phyloP scores from a whole-genome alignment of 2,888 invertebrate species.

The Autographa pulchrina region DNA sequence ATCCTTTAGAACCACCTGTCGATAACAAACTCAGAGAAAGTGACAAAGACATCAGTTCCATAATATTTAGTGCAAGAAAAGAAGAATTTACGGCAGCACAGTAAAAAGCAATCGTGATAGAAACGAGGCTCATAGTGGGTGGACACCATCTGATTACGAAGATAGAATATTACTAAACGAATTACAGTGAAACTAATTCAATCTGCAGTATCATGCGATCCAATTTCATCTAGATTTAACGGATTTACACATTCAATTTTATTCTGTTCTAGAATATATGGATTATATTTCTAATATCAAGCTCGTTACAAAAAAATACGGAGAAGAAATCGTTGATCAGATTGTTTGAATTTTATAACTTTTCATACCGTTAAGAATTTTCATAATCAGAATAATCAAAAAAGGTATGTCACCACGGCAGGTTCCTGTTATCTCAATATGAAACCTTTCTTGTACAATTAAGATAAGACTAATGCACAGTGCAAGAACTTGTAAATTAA shows the following conservation, averaged over 20 bases:
- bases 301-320: not conserved
- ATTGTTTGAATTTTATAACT: not conserved
- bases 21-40: constrained; percentile 18
- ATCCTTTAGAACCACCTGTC: not conserved
- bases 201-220: constrained; percentile 32
- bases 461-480: constrained; percentile 65
- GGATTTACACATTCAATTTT: constrained; percentile 35
- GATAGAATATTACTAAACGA: constrained; percentile 37
- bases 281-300: constrained; percentile 5
- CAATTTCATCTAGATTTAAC: constrained; percentile 34
- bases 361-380: constrained; percentile 23
- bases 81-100: constrained; percentile 5
- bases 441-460: constrained; percentile 62
- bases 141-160: constrained; percentile 25
- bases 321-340: not conserved
- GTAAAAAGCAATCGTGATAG: constrained; percentile 31
- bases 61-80: constrained; percentile 15
- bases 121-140: constrained; percentile 26
- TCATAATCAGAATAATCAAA: constrained; percentile 27
- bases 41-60: constrained; percentile 7
- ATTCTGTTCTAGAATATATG: constrained; percentile 13
- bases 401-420: constrained; percentile 29
- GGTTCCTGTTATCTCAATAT: constrained; percentile 54
- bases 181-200: constrained; percentile 33
- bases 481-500: constrained; percentile 67